phyloP scores from a whole-genome alignment of 2,113 vertebrate genomes.

The Thomomys bottae region DNA sequence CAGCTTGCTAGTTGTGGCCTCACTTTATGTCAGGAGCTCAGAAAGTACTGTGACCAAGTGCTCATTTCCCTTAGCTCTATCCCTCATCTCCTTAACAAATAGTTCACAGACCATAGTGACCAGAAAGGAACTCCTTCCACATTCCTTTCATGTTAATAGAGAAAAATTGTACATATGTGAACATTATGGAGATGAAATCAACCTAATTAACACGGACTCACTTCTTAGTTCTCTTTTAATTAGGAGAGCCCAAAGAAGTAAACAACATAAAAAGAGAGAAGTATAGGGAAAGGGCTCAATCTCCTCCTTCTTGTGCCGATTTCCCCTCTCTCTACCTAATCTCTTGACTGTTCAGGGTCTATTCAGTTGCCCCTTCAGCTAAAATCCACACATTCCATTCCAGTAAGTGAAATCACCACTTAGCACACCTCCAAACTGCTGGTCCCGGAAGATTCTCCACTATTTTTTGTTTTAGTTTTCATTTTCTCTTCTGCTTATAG shows the following conservation, averaged over 20 bases:
- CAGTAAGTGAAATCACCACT: background rate
- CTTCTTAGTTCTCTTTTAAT: background rate
- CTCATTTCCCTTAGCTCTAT: rapidly evolving
- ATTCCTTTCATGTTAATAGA: background rate
- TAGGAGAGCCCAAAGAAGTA: background rate
- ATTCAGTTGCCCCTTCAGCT: background rate
- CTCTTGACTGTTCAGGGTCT: too few species aligned
- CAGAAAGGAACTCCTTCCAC: background rate
- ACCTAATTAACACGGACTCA: background rate
- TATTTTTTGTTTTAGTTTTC: too few species aligned
- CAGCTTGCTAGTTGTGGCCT: background rate
- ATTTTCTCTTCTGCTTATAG: background rate
- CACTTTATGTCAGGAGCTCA: background rate
- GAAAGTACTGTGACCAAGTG: rapidly evolving
- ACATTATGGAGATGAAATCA: background rate
- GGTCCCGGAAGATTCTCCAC: background rate
- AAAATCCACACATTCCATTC: background rate
- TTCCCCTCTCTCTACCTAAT: background rate
- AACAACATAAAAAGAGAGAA: background rate
- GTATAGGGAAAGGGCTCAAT: background rate
- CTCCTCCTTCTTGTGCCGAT: background rate
- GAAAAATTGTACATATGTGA: too few species aligned
- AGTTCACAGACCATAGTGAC: background rate
- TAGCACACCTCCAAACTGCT: background rate
- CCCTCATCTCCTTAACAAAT: background rate